Base-by-base conservation (phyloP, 2,797 vertebrate species). In the Hoplostethus mediterraneus region DNA sequence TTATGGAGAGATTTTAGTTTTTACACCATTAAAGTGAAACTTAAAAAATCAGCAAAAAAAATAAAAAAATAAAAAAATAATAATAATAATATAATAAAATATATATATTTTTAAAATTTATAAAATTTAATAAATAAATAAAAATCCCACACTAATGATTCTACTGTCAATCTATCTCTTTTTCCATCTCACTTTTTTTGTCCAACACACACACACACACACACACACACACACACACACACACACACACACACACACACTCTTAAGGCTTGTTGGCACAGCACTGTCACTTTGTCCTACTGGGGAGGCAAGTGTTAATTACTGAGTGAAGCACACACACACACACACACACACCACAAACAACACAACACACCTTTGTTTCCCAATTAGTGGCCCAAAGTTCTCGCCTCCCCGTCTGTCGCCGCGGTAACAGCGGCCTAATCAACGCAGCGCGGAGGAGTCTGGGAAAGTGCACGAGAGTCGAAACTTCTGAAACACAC, bases 251-350 rank as follows among this genome's bases (percentile, higher is more conserved):
- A 49, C 52, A 48, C 65, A 36, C 31, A 21, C 72, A 54, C 17
- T 79, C 79, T 76, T 0, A 61, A 72, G 74, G 79, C 74, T 71
- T 67, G 80, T 60, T 75, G 79, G 86, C 70, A 33, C 62, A 40
- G 71, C 79, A 68, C 76, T 61, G 55, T 76, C 85, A 81, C 85
- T 76, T 85, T 79, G 82, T 63, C 73, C 78, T 58, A 77, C 70
- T 71, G 85, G 80, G 73, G 53, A 85, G 88, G 90, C 89, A 91
- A 88, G 92, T 92, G 93, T 88, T 94, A 94, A 94, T 94, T 94
- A 93, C 90, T 13, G 75, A 87, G 79, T 57, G 67, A 83, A 82
- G 87, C 63, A 31, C 56, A 33, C 21, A 42, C 36, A 21, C 21
- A 21, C 21, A 21, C 21, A 21, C 67, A 62, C 33, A 63, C 55